Evolutionary conservation across 1,140 invertebrate genomes (phyloP).

Genomic region (Caenorhabditis inopinata): DNA sequence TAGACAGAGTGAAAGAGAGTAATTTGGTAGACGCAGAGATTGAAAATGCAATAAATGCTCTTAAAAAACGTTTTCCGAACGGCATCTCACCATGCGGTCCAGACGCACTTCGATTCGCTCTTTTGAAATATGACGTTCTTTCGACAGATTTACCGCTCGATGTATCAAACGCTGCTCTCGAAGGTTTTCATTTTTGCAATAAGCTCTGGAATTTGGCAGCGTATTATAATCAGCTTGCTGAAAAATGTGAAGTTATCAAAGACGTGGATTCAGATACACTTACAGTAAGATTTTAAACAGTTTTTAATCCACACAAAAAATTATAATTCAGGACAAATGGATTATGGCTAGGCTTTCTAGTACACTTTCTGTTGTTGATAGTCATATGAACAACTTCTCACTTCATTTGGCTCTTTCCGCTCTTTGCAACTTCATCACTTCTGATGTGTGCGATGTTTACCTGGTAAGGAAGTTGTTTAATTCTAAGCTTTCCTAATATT

Average conservation of each 20-base stretch:
- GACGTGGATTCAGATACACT: conserved; percentile 37
- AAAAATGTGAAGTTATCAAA: conserved; percentile 14
- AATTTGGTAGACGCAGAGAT: conserved; percentile 50
- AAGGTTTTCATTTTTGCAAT: conserved; percentile 97
- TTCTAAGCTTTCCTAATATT: neutral
- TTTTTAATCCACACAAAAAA: too few species aligned
- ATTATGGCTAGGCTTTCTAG: conserved; percentile 81
- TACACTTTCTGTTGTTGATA: conserved; percentile 71
- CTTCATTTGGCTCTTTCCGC: conserved; percentile 54
- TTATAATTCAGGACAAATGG: conserved; percentile 76
- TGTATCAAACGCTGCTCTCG: conserved; percentile 79
- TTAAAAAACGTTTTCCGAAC: conserved; percentile 75
- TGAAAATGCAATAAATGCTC: conserved; percentile 50
- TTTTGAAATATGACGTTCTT: conserved; percentile 79
- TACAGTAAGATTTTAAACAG: too few species aligned
- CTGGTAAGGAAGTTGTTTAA: conserved; percentile 36
- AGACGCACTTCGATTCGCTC: conserved; percentile 90
- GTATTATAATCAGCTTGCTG: conserved; percentile 75
- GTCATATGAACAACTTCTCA: conserved; percentile 15
- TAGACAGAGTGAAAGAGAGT: conserved; percentile 53
- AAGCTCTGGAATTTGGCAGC: conserved; percentile 97
- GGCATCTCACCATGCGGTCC: conserved; percentile 98
- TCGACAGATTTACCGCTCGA: conserved; percentile 84
- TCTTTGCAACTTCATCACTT: conserved; percentile 51
- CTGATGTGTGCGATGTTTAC: conserved; percentile 56